Conservation (phyloP, 1,140 invertebrate genomes). For the Aplysia californica region DNA sequence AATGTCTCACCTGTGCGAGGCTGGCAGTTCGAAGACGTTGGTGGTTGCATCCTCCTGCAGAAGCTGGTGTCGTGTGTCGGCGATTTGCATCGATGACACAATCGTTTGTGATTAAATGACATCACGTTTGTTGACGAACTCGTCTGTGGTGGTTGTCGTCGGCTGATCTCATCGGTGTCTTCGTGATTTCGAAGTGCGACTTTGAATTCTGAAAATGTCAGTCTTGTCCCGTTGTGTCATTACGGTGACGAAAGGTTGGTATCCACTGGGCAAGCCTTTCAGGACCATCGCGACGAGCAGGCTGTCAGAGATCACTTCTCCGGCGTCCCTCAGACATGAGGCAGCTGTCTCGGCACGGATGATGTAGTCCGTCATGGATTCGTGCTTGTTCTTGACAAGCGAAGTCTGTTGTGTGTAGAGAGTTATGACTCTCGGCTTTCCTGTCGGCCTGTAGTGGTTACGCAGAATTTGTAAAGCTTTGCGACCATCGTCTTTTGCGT, state of each 20-base stretch:
- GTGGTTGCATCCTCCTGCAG: background rate
- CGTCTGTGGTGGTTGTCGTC: background rate
- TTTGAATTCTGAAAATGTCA: conserved; percentile 32
- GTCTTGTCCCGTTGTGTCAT: conserved; percentile 23
- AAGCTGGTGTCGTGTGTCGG: background rate
- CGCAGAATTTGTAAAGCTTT: conserved; percentile 30
- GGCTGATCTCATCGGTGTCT: conserved; percentile 26
- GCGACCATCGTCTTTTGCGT: conserved; percentile 32
- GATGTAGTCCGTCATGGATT: conserved; percentile 33
- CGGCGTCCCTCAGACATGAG: conserved; percentile 10
- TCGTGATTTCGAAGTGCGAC: conserved; percentile 28
- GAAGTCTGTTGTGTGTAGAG: conserved; percentile 37
- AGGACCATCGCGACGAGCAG: conserved; percentile 36
- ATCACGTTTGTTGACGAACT: background rate
- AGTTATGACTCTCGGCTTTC: conserved; percentile 32
- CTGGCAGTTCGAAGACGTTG: background rate
- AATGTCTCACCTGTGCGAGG: background rate
- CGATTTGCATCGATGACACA: background rate
- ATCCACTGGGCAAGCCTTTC: conserved; percentile 35
- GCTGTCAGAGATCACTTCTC: conserved; percentile 35
- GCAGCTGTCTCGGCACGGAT: conserved; percentile 35
- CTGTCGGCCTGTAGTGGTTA: conserved; percentile 31
- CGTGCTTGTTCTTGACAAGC: conserved; percentile 17
- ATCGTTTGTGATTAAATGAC: background rate
- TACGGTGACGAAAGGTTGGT: conserved; percentile 28